phyloP scores from a whole-genome alignment of 2,888 invertebrate species.

The Bedellia somnulentella region DNA sequence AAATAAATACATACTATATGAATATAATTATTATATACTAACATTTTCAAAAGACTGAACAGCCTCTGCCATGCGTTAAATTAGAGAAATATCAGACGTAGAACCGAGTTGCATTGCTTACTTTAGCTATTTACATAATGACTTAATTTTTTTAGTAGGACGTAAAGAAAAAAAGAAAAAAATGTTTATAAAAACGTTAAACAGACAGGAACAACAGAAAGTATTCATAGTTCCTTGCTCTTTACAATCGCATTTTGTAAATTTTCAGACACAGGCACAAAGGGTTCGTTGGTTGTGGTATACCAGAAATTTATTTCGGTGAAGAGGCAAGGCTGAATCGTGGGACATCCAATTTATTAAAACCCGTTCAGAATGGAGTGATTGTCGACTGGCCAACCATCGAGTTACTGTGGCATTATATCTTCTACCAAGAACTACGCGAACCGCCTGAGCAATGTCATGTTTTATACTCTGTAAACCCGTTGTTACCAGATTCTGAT shows the following conservation, averaged over 20 bases:
- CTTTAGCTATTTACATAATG: no score
- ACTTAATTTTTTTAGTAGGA: no score
- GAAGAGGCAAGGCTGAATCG: conserved; percentile 60
- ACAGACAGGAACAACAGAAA: no score
- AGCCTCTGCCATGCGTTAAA: no score
- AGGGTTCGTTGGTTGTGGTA: conserved; percentile 21
- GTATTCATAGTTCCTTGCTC: neutral
- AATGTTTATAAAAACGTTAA: no score
- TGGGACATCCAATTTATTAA: conserved; percentile 59
- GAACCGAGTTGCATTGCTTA: no score
- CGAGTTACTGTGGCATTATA: conserved; percentile 88
- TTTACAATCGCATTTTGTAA: neutral
- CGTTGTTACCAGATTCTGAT: conserved; percentile 77
- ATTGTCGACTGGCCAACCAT: conserved; percentile 85
- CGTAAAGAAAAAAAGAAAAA: no score
- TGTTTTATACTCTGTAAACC: conserved; percentile 78
- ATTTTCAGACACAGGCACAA: conserved; percentile 22
- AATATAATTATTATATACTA: no score
- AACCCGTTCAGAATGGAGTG: conserved; percentile 78
- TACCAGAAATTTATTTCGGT: conserved; percentile 56
- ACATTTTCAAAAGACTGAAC: no score
- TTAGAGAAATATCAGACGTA: no score
- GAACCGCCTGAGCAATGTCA: conserved; percentile 82
- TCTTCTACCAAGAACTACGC: conserved; percentile 79
- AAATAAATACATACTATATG: no score